Evolutionary conservation across 2,888 invertebrate genomes (phyloP).

Genomic region (Pachycephus smyrnensis): DNA sequence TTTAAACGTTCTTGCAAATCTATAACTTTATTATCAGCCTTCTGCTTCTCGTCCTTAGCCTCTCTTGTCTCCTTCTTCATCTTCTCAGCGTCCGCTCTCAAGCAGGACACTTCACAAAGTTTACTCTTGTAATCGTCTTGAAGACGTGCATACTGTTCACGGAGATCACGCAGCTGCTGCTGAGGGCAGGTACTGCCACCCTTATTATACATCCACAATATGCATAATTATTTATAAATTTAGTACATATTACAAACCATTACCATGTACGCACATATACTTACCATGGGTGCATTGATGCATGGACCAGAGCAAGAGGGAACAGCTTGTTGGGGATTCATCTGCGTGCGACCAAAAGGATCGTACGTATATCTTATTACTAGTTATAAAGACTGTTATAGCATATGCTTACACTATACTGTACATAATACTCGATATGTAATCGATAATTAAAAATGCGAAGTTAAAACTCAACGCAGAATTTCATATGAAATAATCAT

Average conservation of each 20-base stretch:
- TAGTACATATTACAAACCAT: neutral
- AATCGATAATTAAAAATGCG: constrained; percentile 1
- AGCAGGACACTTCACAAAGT: constrained; percentile 74
- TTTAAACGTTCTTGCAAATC: constrained; percentile 71
- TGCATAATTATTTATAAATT: neutral
- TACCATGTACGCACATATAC: constrained; percentile 2
- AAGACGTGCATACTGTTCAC: constrained; percentile 73
- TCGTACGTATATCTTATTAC: constrained; percentile 2
- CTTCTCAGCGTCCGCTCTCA: constrained; percentile 69
- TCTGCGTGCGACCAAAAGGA: constrained; percentile 36
- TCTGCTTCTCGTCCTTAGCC: constrained; percentile 68
- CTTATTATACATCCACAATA: constrained; percentile 29
- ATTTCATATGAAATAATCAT: constrained; percentile 38
- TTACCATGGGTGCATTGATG: constrained; percentile 51
- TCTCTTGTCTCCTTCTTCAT: constrained; percentile 66
- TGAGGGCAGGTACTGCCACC: constrained; percentile 62
- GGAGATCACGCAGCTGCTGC: constrained; percentile 72
- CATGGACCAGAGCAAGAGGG: constrained; percentile 51
- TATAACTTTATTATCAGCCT: constrained; percentile 72
- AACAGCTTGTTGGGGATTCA: constrained; percentile 33
- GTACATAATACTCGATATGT: constrained; percentile 31
- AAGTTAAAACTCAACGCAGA: constrained; percentile 6
- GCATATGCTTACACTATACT: constrained; percentile 28
- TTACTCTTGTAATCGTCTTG: constrained; percentile 79
- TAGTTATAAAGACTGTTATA: neutral